Percentiles rank a stretch among this genome's conserved stretches.
These are phyloP conservation scores for Oryzias sinensis DNA, from an alignment of 2,797 vertebrate genomes.

Conservation along the genomic window DNA sequence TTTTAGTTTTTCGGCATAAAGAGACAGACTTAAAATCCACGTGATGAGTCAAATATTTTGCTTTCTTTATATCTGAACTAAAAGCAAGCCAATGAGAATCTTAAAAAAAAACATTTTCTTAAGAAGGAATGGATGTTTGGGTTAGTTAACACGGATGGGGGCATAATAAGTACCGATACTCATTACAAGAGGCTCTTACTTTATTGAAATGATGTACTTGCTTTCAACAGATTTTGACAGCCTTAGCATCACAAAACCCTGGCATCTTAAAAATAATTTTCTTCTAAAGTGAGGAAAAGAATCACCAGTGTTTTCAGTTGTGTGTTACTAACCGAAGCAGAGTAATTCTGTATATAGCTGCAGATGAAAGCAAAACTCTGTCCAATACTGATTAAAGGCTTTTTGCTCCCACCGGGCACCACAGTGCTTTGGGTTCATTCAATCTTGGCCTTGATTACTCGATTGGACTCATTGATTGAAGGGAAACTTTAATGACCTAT, in stretches of 20 bases:
- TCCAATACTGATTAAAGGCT: slow-evolving; percentile 62
- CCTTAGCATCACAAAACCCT: slow-evolving; percentile 6
- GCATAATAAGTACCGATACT: background rate
- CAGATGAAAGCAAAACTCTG: slow-evolving; percentile 50
- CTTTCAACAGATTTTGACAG: slow-evolving; percentile 21
- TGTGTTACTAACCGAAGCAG: slow-evolving; percentile 26
- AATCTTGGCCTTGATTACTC: slow-evolving; percentile 70
- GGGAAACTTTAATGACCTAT: slow-evolving; percentile 78
- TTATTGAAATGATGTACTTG: slow-evolving; percentile 27
- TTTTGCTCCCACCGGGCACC: slow-evolving; percentile 47
- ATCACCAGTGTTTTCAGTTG: slow-evolving; percentile 11
- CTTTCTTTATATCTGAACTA: background rate
- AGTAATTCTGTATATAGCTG: slow-evolving; percentile 38
- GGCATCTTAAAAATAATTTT: slow-evolving; percentile 13
- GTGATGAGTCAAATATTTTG: no score
- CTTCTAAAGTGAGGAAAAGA: slow-evolving; percentile 16
- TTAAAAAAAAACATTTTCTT: slow-evolving; percentile 15
- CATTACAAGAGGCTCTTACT: slow-evolving; percentile 9
- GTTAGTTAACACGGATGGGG: slow-evolving; percentile 9
- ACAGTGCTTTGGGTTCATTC: slow-evolving; percentile 67
- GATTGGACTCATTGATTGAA: slow-evolving; percentile 77
- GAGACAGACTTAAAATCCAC: no score
- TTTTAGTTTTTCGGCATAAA: no score
- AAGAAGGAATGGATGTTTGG: slow-evolving; percentile 6
- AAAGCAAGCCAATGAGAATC: slow-evolving; percentile 10